A percentile compares a stretch with the other conserved stretches of the same genome.
These are phyloP conservation scores for Spilarctia lutea DNA, from an alignment of 2,888 invertebrate species.

Conservation along the genomic window DNA sequence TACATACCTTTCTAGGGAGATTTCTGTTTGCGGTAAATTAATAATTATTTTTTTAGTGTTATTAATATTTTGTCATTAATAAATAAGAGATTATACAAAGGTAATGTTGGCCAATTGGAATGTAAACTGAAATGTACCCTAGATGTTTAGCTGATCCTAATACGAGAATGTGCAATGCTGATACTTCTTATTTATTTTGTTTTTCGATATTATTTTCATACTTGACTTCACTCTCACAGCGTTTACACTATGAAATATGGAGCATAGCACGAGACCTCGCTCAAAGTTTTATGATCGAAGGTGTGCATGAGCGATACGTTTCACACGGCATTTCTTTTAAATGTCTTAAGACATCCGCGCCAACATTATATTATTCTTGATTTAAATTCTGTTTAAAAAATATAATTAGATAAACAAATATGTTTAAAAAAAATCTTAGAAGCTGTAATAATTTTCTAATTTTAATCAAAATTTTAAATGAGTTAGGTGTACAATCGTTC, in stretches of 20 bases:
- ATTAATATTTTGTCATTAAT: not conserved
- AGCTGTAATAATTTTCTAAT: not conserved
- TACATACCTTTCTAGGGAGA: slow-evolving; percentile 75
- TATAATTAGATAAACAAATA: not conserved
- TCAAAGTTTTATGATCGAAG: slow-evolving; percentile 63
- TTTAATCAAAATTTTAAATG: not conserved
- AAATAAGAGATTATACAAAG: not conserved
- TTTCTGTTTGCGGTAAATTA: slow-evolving; percentile 70
- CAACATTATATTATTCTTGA: not conserved
- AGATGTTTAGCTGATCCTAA: slow-evolving; percentile 80
- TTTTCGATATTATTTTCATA: slow-evolving; percentile 80
- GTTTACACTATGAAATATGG: slow-evolving; percentile 64
- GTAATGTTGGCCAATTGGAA: slow-evolving; percentile 16
- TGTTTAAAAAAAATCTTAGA: too few species aligned
- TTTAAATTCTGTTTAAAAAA: not conserved
- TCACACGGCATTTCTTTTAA: slow-evolving; percentile 38
- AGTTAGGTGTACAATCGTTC: not conserved
- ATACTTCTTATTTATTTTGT: slow-evolving; percentile 80
- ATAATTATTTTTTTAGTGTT: slow-evolving; percentile 6
- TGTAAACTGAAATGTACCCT: slow-evolving; percentile 76
- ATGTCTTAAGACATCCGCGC: slow-evolving; percentile 18
- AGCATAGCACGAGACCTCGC: slow-evolving; percentile 74
- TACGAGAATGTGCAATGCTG: slow-evolving; percentile 86
- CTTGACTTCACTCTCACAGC: slow-evolving; percentile 79
- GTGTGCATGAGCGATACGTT: slow-evolving; percentile 67